Base-by-base conservation (phyloP, 2,797 vertebrate genomes). In the Spinibarbus caldwelli region DNA sequence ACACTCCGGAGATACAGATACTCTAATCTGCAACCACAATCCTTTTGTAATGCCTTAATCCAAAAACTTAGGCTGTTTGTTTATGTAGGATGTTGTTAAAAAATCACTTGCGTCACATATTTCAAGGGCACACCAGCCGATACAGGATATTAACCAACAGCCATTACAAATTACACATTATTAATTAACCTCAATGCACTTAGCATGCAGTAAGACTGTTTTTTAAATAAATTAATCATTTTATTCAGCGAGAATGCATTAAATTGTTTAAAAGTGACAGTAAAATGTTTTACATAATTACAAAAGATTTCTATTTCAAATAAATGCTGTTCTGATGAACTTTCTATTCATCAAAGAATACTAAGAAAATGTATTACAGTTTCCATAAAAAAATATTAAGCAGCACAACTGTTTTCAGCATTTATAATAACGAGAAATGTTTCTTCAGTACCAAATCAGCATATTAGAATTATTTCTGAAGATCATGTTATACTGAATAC, bases 1-100 rank as follows among this genome's bases (percentile, higher is more conserved):
- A n/a, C 31, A 34, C 71, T 75, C 1, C 6, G 2, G 21, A 49
- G 29, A 71, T 71, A n/a, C 49, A 71, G 34, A 47, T 38, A 64
- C 43, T 68, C 15, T 80, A 80, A 70, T 80, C 64, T 52, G 43
- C 64, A 26, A 43, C 15, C 14, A 38, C 77, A 79, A 66, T 66
- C 59, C 31, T 68, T 80, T 70, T 80, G 43, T 70, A 80, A 80
- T 49, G 31, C 45, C 64, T 17, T 54, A 38, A 52, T 80, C 64
- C 45, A 68, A 52, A 66, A 80, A 36, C 12, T 0, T n/a, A 15
- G 75, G 45, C 78, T 80, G 12, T 80, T 52, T 68, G 45, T 79
- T 79, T 66, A 66, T 66, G 19, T 45, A 23, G 41, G 21, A 45
- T 80, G 21, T 26, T 47, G 29, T 26, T 9, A 59, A 36, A 31